Evolutionary conservation across 2,797 vertebrate species (phyloP), one percentile per base, ranked within the genome.

Genomic region (Rhinoraja longicauda): DNA sequence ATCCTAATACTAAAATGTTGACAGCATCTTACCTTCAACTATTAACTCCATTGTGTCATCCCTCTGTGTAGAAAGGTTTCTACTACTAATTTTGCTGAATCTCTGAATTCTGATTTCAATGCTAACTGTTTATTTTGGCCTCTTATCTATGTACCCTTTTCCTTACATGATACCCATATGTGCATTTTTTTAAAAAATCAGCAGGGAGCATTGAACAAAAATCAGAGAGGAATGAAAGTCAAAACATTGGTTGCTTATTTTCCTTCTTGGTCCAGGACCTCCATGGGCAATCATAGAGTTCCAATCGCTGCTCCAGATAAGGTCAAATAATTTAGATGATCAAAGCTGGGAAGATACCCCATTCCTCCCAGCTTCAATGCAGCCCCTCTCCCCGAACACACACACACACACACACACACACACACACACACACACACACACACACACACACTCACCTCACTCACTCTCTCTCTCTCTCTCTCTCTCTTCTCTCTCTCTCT

Each of bases 211-310:
- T 15, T 59, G 53, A 86, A 62, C n/a, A 86, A 15, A n/a, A 64
- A 62, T 12, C 79, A 62, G 57, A 64, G 6, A 64, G 84, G 7
- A 64, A 64, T 88, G 17, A 21, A n/a, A 88, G 7, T 32, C 15
- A 62, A 88, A 32, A 36, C 59, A 17, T 29, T 67, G 29, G n/a
- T 88, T 88, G 29, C 29, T 88, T 88, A 88, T 88, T 88, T 88
- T 88, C 15, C 29, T 64, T 64, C 59, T 36, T 45, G 84, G 13
- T 64, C 7, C 81, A 8, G 84, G 59, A 64, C 12, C 59, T 64
- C n/a, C 19, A 17, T 32, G n/a, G 59, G 13, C 84, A 88, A 32
- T 32, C 57, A 64, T 64, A 19, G 6, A n/a, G 64, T 36, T 59
- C 29, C 12, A 88, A 32, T 59, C 21, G 59, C 13, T 32, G 59